Evolutionary conservation across 2,113 vertebrate genomes (phyloP).

Genomic region (Cheirogaleus medius): DNA sequence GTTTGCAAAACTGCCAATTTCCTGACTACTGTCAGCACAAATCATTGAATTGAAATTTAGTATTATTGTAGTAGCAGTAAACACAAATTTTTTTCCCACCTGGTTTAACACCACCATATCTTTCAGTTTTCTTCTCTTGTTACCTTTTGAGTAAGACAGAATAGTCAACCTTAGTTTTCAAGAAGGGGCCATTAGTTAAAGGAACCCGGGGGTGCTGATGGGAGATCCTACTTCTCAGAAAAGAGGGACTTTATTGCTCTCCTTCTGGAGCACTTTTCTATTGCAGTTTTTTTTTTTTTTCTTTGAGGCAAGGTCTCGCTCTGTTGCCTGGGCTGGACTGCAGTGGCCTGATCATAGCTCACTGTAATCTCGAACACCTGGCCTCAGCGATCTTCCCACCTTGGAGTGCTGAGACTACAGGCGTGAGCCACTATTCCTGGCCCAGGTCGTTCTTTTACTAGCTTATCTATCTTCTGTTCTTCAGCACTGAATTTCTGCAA

Average conservation of each 20-base stretch:
- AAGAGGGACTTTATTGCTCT: neutral
- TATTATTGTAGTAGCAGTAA: slow-evolving; percentile 70
- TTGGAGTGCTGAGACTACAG: too few species aligned
- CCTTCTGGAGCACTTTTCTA: neutral
- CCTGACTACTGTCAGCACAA: slow-evolving; percentile 53
- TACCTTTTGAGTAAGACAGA: neutral
- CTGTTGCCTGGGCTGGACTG: too few species aligned
- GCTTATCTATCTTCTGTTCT: neutral
- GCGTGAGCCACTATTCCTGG: too few species aligned
- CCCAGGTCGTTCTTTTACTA: neutral
- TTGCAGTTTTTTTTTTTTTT: too few species aligned
- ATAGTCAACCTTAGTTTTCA: neutral
- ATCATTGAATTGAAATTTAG: slow-evolving; percentile 69
- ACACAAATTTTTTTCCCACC: slow-evolving; percentile 70
- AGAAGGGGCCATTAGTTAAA: neutral
- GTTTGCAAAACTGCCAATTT: slow-evolving; percentile 46
- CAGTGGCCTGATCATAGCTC: too few species aligned
- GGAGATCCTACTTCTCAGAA: neutral
- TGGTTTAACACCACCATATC: neutral
- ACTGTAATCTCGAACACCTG: too few species aligned
- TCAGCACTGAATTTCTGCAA: too few species aligned
- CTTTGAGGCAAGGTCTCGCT: too few species aligned
- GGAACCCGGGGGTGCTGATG: neutral
- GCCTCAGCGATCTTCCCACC: too few species aligned
- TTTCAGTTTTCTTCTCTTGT: neutral